Conservation (phyloP, 2,888 invertebrate genomes). For the Pandemis heparana region DNA sequence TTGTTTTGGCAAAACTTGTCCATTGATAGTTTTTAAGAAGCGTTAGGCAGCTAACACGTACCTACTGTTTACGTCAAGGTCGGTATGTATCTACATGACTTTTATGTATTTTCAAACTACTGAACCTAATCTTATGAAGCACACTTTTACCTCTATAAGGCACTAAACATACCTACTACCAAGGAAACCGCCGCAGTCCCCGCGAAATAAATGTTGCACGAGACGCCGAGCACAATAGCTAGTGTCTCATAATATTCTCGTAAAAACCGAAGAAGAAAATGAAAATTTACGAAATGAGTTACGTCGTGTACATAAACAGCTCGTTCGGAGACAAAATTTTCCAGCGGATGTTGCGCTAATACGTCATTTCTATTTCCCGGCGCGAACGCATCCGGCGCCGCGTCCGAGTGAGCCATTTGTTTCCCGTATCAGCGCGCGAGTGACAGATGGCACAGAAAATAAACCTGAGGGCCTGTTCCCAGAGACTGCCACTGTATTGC, state of each 20-base stretch:
- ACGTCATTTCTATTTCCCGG: constrained; percentile 22
- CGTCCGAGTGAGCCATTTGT: constrained; percentile 23
- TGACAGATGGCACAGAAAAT: constrained; percentile 15
- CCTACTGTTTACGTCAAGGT: too few species aligned
- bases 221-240: neutral
- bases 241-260: neutral
- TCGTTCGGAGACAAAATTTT: neutral
- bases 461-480: constrained; percentile 3
- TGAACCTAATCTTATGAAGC: too few species aligned
- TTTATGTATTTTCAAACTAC: too few species aligned
- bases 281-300: neutral
- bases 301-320: constrained; percentile 2
- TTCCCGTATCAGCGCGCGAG: constrained; percentile 8
- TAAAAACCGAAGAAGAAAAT: neutral
- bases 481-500: neutral
- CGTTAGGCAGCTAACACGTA: too few species aligned
- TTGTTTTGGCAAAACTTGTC: too few species aligned
- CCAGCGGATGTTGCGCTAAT: constrained; percentile 11
- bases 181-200: too few species aligned
- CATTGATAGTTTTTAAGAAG: too few species aligned
- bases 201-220: neutral
- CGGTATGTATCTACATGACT: too few species aligned
- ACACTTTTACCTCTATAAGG: neutral
- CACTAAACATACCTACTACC: neutral
- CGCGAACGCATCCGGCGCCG: constrained; percentile 17